phyloP scores from a whole-genome alignment of 2,113 vertebrate species.

The Neodontobutis hainanensis region DNA sequence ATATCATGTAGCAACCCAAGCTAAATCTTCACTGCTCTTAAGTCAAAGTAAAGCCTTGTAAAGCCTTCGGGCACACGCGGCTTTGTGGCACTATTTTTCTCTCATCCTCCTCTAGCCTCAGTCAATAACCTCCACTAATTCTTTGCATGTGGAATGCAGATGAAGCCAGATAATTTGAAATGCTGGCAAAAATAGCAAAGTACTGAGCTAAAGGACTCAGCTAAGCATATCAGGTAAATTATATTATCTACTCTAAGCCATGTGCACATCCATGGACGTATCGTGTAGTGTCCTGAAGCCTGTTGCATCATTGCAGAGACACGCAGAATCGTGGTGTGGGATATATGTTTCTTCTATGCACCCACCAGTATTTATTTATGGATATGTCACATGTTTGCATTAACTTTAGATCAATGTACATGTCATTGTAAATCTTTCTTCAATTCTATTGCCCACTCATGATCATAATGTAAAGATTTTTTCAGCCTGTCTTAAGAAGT shows the following conservation, averaged over 20 bases:
- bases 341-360: conserved; percentile 1
- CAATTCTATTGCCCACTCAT: too few species aligned
- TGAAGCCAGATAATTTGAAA: conserved; percentile 35
- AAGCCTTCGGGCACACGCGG: conserved; percentile 13
- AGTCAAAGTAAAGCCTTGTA: conserved; percentile 30
- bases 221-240: conserved; percentile 34
- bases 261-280: neutral
- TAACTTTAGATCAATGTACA: too few species aligned
- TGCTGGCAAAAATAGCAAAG: conserved; percentile 39
- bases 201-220: neutral
- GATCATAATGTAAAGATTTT: too few species aligned
- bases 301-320: too few species aligned
- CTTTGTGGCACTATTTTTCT: neutral
- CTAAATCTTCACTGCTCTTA: conserved; percentile 28
- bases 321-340: neutral
- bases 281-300: too few species aligned
- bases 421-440: too few species aligned
- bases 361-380: too few species aligned
- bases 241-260: conserved; percentile 14
- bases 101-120: neutral
- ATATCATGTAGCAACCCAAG: conserved; percentile 6
- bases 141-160: conserved; percentile 21
- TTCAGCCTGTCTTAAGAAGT: too few species aligned
- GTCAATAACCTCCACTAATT: conserved; percentile 20
- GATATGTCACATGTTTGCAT: too few species aligned